Evolutionary conservation across 2,113 vertebrate species (phyloP).

Genomic region (Cynoglossus semilaevis): DNA sequence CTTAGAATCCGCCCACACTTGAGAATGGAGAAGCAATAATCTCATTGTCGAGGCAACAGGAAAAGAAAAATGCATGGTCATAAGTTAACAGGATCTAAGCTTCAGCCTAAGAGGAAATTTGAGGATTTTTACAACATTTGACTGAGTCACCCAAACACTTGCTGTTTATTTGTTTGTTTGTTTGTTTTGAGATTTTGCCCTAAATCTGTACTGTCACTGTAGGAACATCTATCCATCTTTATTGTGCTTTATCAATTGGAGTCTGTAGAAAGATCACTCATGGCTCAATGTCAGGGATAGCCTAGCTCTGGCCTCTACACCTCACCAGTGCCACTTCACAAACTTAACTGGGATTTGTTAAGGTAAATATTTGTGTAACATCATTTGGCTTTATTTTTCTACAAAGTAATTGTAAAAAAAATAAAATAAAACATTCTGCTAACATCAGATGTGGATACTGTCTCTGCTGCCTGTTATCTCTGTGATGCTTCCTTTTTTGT

Average conservation of each 20-base stretch:
- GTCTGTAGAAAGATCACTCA: background rate
- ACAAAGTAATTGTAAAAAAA: constrained; percentile 1
- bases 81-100: background rate
- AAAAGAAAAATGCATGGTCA: background rate
- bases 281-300: too few species aligned
- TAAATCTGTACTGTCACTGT: background rate
- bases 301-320: too few species aligned
- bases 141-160: background rate
- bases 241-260: background rate
- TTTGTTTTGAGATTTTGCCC: background rate
- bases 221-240: background rate
- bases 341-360: too few species aligned
- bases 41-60: background rate
- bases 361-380: background rate
- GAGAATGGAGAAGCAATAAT: background rate
- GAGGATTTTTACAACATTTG: background rate
- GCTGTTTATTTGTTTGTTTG: background rate
- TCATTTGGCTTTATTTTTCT: background rate
- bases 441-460: too few species aligned
- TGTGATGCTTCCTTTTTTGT: too few species aligned
- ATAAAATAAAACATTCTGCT: constrained; percentile 15
- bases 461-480: too few species aligned
- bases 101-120: background rate
- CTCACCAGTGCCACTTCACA: too few species aligned
- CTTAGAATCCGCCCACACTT: background rate